Percentiles rank a stretch among this genome's conserved stretches.
These are phyloP conservation scores for Phoxinus dragarum DNA, from an alignment of 2,797 vertebrate species.

Conservation along the genomic window DNA sequence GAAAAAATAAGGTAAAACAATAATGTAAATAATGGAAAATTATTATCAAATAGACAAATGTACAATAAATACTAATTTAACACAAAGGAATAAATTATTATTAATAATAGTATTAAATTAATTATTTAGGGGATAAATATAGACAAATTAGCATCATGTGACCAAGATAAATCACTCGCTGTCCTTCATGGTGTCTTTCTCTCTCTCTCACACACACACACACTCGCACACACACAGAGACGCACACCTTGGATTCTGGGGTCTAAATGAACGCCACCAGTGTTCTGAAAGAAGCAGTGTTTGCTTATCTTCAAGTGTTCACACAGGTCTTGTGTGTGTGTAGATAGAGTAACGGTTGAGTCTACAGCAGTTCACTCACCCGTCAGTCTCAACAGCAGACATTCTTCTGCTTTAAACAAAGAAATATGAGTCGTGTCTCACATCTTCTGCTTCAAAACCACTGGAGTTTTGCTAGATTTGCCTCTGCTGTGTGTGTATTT, in stretches of 20 bases:
- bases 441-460: background rate
- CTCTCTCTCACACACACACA: too few species aligned
- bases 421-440: background rate
- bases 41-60: background rate
- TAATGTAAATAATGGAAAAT: background rate
- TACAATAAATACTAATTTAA: background rate
- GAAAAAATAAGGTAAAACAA: background rate
- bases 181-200: background rate
- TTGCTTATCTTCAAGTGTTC: conserved; percentile 21
- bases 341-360: conserved; percentile 21
- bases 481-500: background rate
- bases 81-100: background rate
- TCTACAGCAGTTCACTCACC: background rate
- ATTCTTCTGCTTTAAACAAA: conserved; percentile 7
- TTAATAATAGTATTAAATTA: background rate
- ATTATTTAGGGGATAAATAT: background rate
- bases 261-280: background rate
- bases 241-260: background rate
- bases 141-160: background rate
- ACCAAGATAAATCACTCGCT: background rate
- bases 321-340: background rate
- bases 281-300: conserved; percentile 2
- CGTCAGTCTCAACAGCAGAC: background rate
- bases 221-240: background rate
- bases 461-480: background rate